Evolutionary conservation across 2,113 vertebrate genomes (phyloP).

Genomic region (Morphnarchus princeps): DNA sequence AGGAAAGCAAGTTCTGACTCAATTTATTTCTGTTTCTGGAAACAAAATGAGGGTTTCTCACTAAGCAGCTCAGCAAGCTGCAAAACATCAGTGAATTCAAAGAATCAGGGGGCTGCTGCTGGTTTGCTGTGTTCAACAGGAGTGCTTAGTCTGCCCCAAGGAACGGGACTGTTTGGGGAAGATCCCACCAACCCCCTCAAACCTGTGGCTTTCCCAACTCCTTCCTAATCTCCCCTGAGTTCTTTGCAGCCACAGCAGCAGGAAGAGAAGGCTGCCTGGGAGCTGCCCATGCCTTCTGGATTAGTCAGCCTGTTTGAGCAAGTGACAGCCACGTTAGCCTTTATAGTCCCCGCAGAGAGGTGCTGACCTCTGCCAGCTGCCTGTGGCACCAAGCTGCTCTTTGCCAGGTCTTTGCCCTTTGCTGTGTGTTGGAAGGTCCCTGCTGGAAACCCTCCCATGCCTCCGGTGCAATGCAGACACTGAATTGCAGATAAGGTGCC

Average conservation of each 20-base stretch:
- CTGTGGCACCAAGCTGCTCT: background rate
- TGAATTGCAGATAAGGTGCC: background rate
- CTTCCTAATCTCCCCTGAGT: background rate
- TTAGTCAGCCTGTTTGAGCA: background rate
- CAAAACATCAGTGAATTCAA: background rate
- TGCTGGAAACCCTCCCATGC: background rate
- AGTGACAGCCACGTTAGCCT: background rate
- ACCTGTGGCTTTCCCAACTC: background rate
- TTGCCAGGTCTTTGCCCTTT: background rate
- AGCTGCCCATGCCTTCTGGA: background rate
- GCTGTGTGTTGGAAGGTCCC: background rate
- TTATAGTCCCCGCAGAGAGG: rapidly evolving
- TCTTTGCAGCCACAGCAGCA: background rate
- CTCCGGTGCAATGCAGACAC: background rate
- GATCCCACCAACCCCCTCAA: background rate
- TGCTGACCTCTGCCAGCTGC: background rate
- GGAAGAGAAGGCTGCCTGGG: background rate
- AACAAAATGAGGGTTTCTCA: background rate
- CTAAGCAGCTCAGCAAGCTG: background rate
- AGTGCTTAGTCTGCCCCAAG: background rate
- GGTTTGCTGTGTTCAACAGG: background rate
- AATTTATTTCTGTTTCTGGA: conserved; percentile 46
- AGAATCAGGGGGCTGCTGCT: background rate
- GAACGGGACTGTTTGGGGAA: background rate
- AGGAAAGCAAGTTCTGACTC: conserved; percentile 21